Base-by-base conservation (phyloP, 2,888 invertebrate genomes). In the Lepidocyrtoides sp. region DNA sequence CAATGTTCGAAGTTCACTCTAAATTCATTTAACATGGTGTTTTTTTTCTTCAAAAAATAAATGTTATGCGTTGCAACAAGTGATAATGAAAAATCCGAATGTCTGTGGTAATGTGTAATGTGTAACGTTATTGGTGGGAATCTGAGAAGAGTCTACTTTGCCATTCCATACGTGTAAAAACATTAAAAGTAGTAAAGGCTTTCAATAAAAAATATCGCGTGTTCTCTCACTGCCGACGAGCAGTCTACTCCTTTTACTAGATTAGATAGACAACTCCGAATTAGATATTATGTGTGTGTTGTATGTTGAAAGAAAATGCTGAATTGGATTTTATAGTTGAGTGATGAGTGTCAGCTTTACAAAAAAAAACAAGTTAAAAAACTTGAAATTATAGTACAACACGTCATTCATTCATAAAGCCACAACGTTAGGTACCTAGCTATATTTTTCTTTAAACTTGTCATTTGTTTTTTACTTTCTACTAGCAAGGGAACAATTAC, bases 231-330 rank as follows among this genome's bases (percentile, higher is more conserved):
- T 44, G 75, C 10, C 69, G 85, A 86, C 85, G 60, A 86, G 85
- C 85, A 86, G 85, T 86, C 85, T 86, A 77, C 36, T 8, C 26
- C 14, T 14, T 63, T 51, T n/a, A 36, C 7, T 48, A 36, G 36
- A 36, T 36, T 36, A 36, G 36, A 36, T 36, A 36, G 36, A 36
- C 36, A 36, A 36, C 36, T 36, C 36, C 36, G 36, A 36, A 36
- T 48, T 48, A 12, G 48, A 48, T 36, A 48, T 10, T 48, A 48
- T 48, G 36, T 36, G 36, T 36, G 36, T n/a, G n/a, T n/a, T n/a
- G n/a, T 48, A 48, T 48, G 48, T 48, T 10, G 48, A 48, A 48
- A 48, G n/a, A 14, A 48, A 14, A 48, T 10, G 12, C 12, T 48
- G 48, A 48, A 48, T 14, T 48, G 48, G 48, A 36, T 48, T 10